Base-by-base conservation (phyloP, 1,140 invertebrate genomes). In the Bombus polaris region DNA sequence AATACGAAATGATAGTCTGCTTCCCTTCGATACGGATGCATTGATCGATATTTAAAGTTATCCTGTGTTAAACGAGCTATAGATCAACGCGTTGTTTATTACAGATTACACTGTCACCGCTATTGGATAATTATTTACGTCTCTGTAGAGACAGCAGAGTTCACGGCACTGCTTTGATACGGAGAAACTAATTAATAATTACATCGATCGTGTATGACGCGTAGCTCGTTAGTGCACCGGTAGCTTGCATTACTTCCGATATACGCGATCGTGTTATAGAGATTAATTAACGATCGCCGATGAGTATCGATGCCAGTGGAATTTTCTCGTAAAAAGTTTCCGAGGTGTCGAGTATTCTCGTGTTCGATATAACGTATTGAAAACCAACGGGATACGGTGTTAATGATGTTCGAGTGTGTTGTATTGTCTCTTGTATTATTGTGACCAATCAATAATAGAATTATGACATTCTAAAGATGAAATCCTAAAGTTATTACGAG, bases 91-190 rank as follows among this genome's bases (percentile, higher is more conserved):
- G 42, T 81, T 75, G 79, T 74, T 66, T 59, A 81, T 81, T 81
- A 70, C n/a, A 35, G 37, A 65, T n/a, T 37, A 42, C 78, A 70
- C 74, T 77, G 74, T 32, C 66, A 57, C 37, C 25, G 72, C 57
- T 81, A 89, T 87, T 65, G 76, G 53, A 89, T 89, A 89, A 89
- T 89, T 89, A 89, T 87, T 89, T 89, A 89, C 73, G 65, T 84
- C 88, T 89, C 76, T 35, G 57, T 81, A 83, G 88, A 77, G 57
- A 70, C 42, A 65, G 39, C 39, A 35, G 86, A 86, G 72, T 87
- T 89, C 76, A 57, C 68, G 70, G 62, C 22, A 75, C 25, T 47
- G 77, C 72, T 83, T 84, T 84, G 87, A 89, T 82, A 77, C 76
- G 70, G 37, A 53, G 81, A 75, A 77, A 89, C 86, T 89, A 89